phyloP scores from a whole-genome alignment of 2,888 invertebrate species.

The Mesorhabditis belari region DNA sequence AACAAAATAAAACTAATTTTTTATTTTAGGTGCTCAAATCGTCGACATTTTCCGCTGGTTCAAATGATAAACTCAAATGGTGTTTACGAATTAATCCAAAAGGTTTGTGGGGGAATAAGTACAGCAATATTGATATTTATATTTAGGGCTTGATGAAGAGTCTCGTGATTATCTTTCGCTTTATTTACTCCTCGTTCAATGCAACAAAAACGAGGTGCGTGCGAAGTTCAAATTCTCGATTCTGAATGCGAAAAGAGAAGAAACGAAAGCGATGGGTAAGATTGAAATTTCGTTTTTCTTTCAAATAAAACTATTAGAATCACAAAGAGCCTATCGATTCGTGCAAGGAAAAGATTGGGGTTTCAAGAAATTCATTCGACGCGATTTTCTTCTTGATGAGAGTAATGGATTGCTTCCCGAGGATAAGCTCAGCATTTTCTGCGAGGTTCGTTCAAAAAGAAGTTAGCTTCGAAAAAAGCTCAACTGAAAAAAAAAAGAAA shows the following conservation, averaged over 20 bases:
- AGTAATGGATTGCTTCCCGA: conserved; percentile 95
- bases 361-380: conserved; percentile 97
- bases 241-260: conserved; percentile 98
- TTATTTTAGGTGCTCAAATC: conserved; percentile 72
- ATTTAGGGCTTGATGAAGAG: conserved; percentile 78
- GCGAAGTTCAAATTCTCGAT: conserved; percentile 99
- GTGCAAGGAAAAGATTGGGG: conserved; percentile 99
- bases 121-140: not conserved
- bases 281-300: not conserved
- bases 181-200: conserved; percentile 95
- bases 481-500: not conserved
- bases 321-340: conserved; percentile 90
- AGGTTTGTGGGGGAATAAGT: conserved; percentile 56
- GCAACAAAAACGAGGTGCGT: conserved; percentile 99
- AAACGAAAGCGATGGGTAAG: conserved; percentile 98
- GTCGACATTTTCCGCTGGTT: conserved; percentile 97
- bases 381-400: conserved; percentile 97
- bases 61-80: conserved; percentile 99
- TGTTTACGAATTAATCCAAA: conserved; percentile 99
- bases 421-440: conserved; percentile 92
- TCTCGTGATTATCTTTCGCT: conserved; percentile 99
- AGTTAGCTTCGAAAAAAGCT: not conserved
- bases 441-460: conserved; percentile 69
- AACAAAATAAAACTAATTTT: conserved; percentile 61
- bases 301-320: conserved; percentile 63